A percentile compares a stretch with the other conserved stretches of the same genome.
Conservation (phyloP, 2,113 vertebrate genomes). For the Pelodiscus sinensis region DNA sequence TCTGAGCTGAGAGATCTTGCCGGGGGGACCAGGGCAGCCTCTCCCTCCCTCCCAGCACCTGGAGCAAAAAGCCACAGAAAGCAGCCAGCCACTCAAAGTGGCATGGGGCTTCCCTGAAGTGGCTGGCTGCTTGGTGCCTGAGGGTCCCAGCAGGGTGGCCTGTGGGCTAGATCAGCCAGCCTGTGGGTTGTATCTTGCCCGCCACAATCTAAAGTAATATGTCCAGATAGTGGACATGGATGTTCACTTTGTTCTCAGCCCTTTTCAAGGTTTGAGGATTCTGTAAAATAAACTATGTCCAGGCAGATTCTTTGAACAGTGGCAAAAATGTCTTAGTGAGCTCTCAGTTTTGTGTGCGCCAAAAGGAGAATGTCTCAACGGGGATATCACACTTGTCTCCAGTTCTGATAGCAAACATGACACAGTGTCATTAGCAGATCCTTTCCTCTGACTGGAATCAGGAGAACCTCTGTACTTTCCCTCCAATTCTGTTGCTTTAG, state of each 20-base stretch:
- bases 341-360: rapidly evolving
- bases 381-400: rapidly evolving
- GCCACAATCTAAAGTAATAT: neutral
- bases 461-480: neutral
- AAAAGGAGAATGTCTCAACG: neutral
- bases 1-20: too few relatives aligned
- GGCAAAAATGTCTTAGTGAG: neutral
- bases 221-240: neutral
- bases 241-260: neutral
- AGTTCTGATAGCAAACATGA: rapidly evolving
- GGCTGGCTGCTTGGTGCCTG: too few relatives aligned
- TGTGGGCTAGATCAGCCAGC: too few relatives aligned
- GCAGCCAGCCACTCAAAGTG: too few relatives aligned
- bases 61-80: too few relatives aligned
- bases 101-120: too few relatives aligned
- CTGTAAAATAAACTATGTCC: too few relatives aligned
- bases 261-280: neutral
- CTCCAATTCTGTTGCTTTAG: neutral
- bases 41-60: too few relatives aligned
- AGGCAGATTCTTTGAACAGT: neutral
- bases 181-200: too few relatives aligned
- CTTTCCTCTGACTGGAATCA: rapidly evolving
- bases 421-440: too few relatives aligned
- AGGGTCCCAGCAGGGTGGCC: too few relatives aligned
- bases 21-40: too few relatives aligned